Evolutionary conservation across 2,797 vertebrate genomes (phyloP).

Genomic region (Margarornis squamiger): DNA sequence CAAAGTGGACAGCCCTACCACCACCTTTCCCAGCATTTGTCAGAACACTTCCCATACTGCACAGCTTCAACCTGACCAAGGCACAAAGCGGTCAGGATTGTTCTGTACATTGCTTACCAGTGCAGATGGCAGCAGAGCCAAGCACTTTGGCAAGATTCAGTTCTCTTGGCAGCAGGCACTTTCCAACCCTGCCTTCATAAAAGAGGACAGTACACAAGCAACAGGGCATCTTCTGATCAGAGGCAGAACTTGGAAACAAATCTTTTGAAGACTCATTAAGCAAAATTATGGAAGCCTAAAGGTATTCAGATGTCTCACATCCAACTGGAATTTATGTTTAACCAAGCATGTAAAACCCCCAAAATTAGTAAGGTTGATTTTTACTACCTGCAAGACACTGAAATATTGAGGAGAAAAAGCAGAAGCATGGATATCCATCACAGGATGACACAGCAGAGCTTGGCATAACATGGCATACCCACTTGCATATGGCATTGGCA

Average conservation of each 20-base stretch:
- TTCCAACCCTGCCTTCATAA: not conserved
- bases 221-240: not conserved
- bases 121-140: not conserved
- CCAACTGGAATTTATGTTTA: not conserved
- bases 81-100: not conserved
- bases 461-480: not conserved
- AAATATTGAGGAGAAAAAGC: not conserved
- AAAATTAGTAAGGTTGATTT: not conserved
- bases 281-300: not conserved
- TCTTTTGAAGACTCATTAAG: not conserved
- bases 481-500: not conserved
- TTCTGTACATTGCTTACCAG: not conserved
- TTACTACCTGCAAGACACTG: not conserved
- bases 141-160: not conserved
- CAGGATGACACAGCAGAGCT: not conserved
- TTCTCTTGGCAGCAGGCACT: not conserved
- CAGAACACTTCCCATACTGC: not conserved
- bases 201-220: not conserved
- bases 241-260: not conserved
- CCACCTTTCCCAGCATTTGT: not conserved
- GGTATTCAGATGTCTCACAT: not conserved
- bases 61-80: not conserved
- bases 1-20: not conserved
- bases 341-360: not conserved
- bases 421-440: rapidly evolving